phyloP scores from a whole-genome alignment of 1,140 invertebrate genomes.

The Drosophila orosa region DNA sequence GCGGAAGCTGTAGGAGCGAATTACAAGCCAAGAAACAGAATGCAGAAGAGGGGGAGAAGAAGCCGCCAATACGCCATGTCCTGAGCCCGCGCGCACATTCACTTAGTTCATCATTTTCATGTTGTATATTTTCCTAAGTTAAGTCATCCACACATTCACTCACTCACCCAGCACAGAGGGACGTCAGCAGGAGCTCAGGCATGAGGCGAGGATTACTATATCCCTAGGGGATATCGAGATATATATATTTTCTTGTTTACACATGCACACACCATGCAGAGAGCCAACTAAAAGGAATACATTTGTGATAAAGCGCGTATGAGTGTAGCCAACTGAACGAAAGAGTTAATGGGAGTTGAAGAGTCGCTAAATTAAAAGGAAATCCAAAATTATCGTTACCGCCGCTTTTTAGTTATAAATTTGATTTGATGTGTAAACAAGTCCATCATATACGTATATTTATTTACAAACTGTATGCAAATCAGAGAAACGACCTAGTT shows the following conservation, averaged over 20 bases:
- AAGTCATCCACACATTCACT: constrained; percentile 57
- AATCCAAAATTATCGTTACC: constrained; percentile 31
- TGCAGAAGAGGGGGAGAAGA: constrained; percentile 1
- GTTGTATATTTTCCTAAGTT: constrained; percentile 74
- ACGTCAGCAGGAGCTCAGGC: constrained; percentile 14
- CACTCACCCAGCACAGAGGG: constrained; percentile 4
- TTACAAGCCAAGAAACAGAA: background rate
- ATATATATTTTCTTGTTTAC: constrained; percentile 42
- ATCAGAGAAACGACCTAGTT: constrained; percentile 46
- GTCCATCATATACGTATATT: constrained; percentile 38
- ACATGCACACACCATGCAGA: constrained; percentile 29
- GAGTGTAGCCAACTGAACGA: constrained; percentile 11
- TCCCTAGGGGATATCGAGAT: constrained; percentile 6
- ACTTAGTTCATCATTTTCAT: constrained; percentile 33
- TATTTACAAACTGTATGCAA: constrained; percentile 47
- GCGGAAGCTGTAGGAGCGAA: constrained; percentile 68
- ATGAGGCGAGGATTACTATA: constrained; percentile 29
- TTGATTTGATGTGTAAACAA: constrained; percentile 37
- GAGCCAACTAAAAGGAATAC: constrained; percentile 59
- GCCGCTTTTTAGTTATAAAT: constrained; percentile 32
- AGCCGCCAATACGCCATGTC: constrained; percentile 29
- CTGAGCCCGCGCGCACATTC: constrained; percentile 12
- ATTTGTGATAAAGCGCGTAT: constrained; percentile 49
- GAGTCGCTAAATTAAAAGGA: constrained; percentile 22
- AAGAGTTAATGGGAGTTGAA: background rate